phyloP scores from a whole-genome alignment of 2,888 invertebrate species.

The Sclerodermus sp. region DNA sequence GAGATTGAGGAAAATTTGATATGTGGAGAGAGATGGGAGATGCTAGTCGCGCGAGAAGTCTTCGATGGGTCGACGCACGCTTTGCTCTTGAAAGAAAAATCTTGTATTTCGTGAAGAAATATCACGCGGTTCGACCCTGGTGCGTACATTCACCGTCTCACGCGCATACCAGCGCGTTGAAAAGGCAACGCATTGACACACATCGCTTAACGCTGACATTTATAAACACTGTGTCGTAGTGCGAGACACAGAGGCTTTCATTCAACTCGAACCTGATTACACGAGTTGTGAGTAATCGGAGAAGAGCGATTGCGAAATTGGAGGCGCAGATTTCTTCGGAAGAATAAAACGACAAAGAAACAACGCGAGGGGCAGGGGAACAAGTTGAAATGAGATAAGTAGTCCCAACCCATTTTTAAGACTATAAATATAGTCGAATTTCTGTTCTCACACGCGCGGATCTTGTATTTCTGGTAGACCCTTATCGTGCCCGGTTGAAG shows the following conservation, averaged over 20 bases:
- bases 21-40: too few species aligned
- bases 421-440: too few species aligned
- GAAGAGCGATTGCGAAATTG: constrained; percentile 26
- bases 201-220: constrained; percentile 30
- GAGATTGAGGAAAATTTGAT: too few species aligned
- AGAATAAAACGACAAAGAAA: constrained; percentile 5
- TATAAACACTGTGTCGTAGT: constrained; percentile 27
- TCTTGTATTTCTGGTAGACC: too few species aligned
- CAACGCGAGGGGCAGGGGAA: not conserved
- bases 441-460: too few species aligned
- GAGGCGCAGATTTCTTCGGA: constrained; percentile 20
- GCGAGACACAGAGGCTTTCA: constrained; percentile 27
- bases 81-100: too few species aligned
- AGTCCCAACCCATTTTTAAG: too few species aligned
- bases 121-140: constrained; percentile 8
- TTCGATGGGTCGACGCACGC: too few species aligned
- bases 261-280: constrained; percentile 29
- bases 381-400: too few species aligned
- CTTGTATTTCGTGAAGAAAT: too few species aligned
- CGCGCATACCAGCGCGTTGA: not conserved
- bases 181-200: constrained; percentile 17
- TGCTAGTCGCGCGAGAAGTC: too few species aligned
- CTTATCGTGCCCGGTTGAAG: too few species aligned
- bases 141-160: not conserved
- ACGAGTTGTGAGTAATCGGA: constrained; percentile 20